Evolutionary conservation across 2,113 vertebrate genomes (phyloP).

Genomic region (Forbesichthys agassizii): DNA sequence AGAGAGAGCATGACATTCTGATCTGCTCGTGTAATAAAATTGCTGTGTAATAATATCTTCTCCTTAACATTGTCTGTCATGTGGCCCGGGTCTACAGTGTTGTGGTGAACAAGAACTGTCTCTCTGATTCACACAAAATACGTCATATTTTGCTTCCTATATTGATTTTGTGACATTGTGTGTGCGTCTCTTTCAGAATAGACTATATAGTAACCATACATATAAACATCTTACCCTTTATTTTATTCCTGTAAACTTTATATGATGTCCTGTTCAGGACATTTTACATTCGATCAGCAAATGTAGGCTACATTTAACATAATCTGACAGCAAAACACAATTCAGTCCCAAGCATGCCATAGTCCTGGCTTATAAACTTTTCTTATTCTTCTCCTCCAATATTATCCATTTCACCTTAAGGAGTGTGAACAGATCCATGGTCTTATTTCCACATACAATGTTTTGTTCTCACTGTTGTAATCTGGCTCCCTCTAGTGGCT

Average conservation of each 20-base stretch:
- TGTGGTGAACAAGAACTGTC: no score
- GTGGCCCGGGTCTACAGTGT: no score
- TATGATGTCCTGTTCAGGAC: no score
- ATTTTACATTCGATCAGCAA: no score
- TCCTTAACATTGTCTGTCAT: background rate
- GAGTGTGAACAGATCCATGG: background rate
- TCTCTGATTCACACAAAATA: background rate
- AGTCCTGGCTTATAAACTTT: no score
- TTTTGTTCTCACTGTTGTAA: background rate
- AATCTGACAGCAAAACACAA: no score
- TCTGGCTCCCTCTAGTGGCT: slow-evolving; percentile 25
- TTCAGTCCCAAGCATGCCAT: no score
- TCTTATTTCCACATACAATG: background rate
- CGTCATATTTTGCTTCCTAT: no score
- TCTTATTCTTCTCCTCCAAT: no score
- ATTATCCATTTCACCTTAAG: no score
- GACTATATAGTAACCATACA: background rate
- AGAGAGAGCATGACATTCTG: background rate
- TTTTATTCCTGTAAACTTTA: no score
- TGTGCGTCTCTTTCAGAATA: background rate
- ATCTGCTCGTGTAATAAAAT: background rate
- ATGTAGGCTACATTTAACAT: no score
- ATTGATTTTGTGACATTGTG: background rate
- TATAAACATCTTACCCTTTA: background rate
- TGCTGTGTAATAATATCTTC: background rate